Conservation (phyloP, 2,888 invertebrate genomes). For the Drosophila pegasa region DNA sequence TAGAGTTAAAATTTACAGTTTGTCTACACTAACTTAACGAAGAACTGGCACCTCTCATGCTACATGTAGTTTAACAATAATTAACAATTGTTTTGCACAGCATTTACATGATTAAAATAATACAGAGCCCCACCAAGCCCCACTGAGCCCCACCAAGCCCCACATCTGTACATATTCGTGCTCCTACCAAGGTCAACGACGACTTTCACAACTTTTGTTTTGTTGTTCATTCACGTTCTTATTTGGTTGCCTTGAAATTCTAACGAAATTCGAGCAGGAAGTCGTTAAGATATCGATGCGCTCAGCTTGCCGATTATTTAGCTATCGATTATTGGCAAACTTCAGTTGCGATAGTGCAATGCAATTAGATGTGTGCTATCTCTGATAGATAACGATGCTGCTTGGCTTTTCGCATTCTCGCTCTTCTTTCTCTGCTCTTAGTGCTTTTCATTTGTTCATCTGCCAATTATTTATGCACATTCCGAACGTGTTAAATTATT, state of each 20-base stretch:
- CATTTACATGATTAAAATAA: no score
- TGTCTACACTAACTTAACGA: not conserved
- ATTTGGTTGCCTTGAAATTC: not conserved
- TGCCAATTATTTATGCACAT: not conserved
- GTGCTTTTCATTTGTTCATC: not conserved
- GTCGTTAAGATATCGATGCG: not conserved
- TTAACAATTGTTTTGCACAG: not conserved
- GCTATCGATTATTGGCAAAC: not conserved
- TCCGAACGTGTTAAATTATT: slow-evolving; percentile 9
- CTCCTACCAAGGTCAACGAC: slow-evolving; percentile 23
- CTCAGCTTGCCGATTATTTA: not conserved
- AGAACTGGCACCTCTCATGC: not conserved
- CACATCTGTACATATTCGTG: no score
- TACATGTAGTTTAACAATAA: not conserved
- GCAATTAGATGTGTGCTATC: slow-evolving; percentile 11
- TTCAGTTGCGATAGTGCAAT: not conserved
- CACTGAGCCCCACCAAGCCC: no score
- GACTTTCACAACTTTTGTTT: not conserved
- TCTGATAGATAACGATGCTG: not conserved
- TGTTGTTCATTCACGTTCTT: not conserved
- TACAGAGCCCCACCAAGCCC: no score
- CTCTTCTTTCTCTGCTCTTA: no score
- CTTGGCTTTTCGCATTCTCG: not conserved
- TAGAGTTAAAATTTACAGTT: not conserved
- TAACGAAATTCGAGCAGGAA: slow-evolving; percentile 3